phyloP scores from a whole-genome alignment of 2,113 vertebrate species.

The Brienomyrus brachyistius region DNA sequence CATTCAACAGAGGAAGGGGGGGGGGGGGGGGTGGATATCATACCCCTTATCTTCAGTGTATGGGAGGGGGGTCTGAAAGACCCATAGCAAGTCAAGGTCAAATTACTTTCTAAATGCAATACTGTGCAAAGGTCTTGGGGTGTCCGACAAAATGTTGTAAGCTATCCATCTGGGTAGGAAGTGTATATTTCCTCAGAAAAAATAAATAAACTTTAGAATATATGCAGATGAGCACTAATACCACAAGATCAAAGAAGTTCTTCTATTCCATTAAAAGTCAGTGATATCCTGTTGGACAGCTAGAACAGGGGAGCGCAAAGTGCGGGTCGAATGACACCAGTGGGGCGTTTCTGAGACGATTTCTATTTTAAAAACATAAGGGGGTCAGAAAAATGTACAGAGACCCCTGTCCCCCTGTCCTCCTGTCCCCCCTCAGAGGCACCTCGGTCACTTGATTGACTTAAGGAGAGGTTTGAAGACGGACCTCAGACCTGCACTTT shows the following conservation, averaged over 20 bases:
- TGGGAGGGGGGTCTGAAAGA: conserved; percentile 28
- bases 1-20: not conserved
- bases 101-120: not conserved
- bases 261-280: not conserved
- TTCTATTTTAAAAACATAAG: not conserved
- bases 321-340: not conserved
- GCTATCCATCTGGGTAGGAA: not conserved
- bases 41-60: conserved; percentile 40
- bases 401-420: not conserved
- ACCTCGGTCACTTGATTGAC: not conserved
- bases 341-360: not conserved
- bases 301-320: conserved; percentile 17
- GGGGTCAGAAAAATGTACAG: not conserved
- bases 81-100: conserved; percentile 22
- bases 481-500: not conserved
- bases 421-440: not conserved
- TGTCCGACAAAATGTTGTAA: not conserved
- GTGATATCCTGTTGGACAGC: not conserved
- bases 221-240: not conserved
- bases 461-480: not conserved
- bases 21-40: conserved; percentile 9
- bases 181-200: not conserved
- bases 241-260: conserved; percentile 36
- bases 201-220: not conserved
- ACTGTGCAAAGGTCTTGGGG: not conserved